These are phyloP conservation scores for Enteromius viviparus DNA, from an alignment of 2,797 vertebrate genomes.

Conservation along the genomic window DNA sequence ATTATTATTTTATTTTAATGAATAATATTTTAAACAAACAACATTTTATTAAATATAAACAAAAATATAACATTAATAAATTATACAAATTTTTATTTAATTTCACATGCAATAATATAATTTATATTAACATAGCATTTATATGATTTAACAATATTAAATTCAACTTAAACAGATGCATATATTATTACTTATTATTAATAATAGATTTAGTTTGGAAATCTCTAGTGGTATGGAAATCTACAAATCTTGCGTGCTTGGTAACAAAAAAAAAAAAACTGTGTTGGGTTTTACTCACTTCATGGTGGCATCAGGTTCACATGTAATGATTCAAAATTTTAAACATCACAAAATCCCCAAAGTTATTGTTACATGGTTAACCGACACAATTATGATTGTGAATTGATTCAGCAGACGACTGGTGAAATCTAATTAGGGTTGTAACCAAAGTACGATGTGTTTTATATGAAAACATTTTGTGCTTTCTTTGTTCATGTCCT, in stretches of 20 bases:
- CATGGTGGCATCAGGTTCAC: slow-evolving; percentile 42
- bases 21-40: too few relatives aligned
- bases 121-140: too few relatives aligned
- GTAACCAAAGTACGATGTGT: slow-evolving; percentile 38
- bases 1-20: too few relatives aligned
- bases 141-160: too few relatives aligned
- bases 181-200: too few relatives aligned
- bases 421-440: slow-evolving; percentile 52
- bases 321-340: slow-evolving; percentile 52
- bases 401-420: slow-evolving; percentile 52
- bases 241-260: background rate
- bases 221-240: background rate
- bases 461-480: slow-evolving; percentile 39
- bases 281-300: slow-evolving; percentile 28
- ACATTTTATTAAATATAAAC: too few relatives aligned
- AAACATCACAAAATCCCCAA: slow-evolving; percentile 44
- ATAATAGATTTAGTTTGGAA: background rate
- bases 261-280: slow-evolving; percentile 50
- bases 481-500: slow-evolving; percentile 35
- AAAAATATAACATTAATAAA: too few relatives aligned
- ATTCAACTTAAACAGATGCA: too few relatives aligned
- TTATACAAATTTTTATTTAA: too few relatives aligned
- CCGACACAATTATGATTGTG: slow-evolving; percentile 53
- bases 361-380: slow-evolving; percentile 59
- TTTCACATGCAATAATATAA: too few relatives aligned